These are phyloP conservation scores for Tachycineta bicolor DNA, from an alignment of 2,113 vertebrate species.

Conservation along the genomic window DNA sequence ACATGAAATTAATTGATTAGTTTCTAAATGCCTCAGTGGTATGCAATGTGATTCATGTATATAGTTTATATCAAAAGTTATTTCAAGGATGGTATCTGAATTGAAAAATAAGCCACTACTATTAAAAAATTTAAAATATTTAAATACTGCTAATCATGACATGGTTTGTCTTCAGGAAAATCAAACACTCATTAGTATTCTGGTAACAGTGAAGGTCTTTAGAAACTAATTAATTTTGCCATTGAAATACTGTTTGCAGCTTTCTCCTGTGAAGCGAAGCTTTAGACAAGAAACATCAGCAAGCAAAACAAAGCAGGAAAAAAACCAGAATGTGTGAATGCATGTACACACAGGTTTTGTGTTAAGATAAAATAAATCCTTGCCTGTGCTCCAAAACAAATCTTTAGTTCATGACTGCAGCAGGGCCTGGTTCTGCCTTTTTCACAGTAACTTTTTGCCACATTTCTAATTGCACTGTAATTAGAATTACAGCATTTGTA, in stretches of 20 bases:
- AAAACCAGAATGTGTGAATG: fast-evolving
- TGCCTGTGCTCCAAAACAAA: neutral
- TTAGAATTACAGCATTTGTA: neutral
- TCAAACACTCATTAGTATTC: neutral
- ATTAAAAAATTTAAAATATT: neutral
- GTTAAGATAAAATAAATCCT: neutral
- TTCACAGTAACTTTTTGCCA: neutral
- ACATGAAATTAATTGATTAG: neutral
- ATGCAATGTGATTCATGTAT: neutral
- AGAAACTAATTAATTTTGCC: neutral
- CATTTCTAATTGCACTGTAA: neutral
- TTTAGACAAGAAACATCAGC: neutral
- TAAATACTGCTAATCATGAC: neutral
- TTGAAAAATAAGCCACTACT: neutral
- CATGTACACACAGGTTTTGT: neutral
- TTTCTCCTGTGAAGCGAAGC: neutral
- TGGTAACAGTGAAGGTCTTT: neutral
- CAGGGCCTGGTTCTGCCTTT: neutral
- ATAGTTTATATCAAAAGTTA: neutral
- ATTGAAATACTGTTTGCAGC: neutral
- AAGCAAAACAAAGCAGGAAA: neutral
- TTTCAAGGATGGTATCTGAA: neutral
- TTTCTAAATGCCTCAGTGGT: neutral
- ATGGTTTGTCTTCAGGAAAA: neutral
- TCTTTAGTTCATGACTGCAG: neutral